Evolutionary conservation across 2,888 invertebrate species (phyloP).

Genomic region (Empis stercorea): DNA sequence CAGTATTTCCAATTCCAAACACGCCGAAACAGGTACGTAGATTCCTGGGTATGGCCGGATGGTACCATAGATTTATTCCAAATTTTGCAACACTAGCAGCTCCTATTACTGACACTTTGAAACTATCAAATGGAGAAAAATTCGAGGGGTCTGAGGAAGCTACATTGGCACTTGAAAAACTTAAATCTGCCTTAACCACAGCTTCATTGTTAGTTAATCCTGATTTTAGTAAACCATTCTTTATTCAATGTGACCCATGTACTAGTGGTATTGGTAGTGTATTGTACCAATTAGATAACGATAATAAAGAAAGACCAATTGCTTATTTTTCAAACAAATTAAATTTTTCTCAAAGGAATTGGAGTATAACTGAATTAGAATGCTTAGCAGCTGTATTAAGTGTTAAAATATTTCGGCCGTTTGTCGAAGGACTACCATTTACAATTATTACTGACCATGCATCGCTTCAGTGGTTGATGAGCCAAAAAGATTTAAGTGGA

Average conservation of each 20-base stretch:
- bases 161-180: slow-evolving; percentile 1
- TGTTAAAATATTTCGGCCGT: no score
- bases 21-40: slow-evolving; percentile 10
- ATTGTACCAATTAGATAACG: slow-evolving; percentile 9
- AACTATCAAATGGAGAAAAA: background rate
- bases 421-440: no score
- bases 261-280: slow-evolving; percentile 8
- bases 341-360: slow-evolving; percentile 8
- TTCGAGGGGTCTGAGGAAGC: slow-evolving; percentile 1
- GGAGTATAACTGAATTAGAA: slow-evolving; percentile 8
- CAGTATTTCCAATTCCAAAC: slow-evolving; percentile 12
- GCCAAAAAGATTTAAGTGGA: no score
- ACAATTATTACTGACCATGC: no score
- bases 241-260: no score
- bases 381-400: slow-evolving; percentile 7
- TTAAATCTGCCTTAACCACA: slow-evolving; percentile 1
- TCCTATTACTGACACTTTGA: slow-evolving; percentile 6
- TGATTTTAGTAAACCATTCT: slow-evolving; percentile 7
- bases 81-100: slow-evolving; percentile 9
- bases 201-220: slow-evolving; percentile 5
- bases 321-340: slow-evolving; percentile 9
- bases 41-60: slow-evolving; percentile 14
- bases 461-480: no score
- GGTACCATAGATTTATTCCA: slow-evolving; percentile 13
- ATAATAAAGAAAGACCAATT: slow-evolving; percentile 7